Evolutionary conservation across 1,140 invertebrate genomes (phyloP), one percentile per base, ranked within the genome.

Genomic region (Trichoplusia ni): DNA sequence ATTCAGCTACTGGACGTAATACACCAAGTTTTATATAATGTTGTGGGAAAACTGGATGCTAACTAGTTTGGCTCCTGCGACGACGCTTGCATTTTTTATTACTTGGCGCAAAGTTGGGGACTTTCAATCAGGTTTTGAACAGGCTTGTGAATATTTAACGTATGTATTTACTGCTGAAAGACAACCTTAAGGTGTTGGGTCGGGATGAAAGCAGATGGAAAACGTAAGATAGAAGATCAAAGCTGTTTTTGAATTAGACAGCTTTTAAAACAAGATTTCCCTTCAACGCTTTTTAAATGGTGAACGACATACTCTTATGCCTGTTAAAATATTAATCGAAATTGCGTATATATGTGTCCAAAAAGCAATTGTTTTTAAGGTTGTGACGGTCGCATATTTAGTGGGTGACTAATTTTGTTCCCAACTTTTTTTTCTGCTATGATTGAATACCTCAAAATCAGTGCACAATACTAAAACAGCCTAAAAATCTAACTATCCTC

Each of bases 71-170:
- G n/a, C 11, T 13, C 19, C 33, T 5, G 35, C 33, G 51, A 27
- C 51, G 35, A 40, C 13, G 51, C 51, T 27, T 56, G 35, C 51
- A 56, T 56, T 38, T 56, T 56, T 56, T 38, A 56, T 56, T 40
- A 56, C 19, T 40, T 23, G 6, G 8, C 35, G 23, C 51, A 56
- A 40, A 56, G 51, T 56, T 56, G 33, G 33, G 46, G 33, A 56
- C 51, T 40, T 56, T 56, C 49, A 54, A 54, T 54, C 49, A 54
- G 49, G 7, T 54, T 54, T 23, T 37, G 49, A 54, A 37, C 49
- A 38, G 38, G 31, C 49, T 37, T n/a, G 18, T 54, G 49, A 54
- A 54, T 54, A 54, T 54, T 37, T 54, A 21, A 54, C 11, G 49
- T 4, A 21, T 23, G 38, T 54, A 54, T 38, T 37, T 54, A 37